Evolutionary conservation across 1,140 invertebrate species (phyloP), one percentile per base, ranked within the genome.

Genomic region (Bradynema listronoti): DNA sequence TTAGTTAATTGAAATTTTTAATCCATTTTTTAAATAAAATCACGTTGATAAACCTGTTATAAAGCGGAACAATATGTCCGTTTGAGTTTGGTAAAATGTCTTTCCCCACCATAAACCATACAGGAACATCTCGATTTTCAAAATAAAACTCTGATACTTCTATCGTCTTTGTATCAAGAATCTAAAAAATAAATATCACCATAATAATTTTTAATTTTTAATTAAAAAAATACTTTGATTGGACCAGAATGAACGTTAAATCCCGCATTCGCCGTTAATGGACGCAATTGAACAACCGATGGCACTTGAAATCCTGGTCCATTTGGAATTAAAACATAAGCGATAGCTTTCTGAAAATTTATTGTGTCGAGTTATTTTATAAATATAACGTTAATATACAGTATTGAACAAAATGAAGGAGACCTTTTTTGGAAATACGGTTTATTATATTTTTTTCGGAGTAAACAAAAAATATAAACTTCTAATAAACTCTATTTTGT

Each of bases 41-140:
- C 7, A 45, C 5, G n/a, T 24, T 50, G 16, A 30, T 19, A 5
- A 6, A 74, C 72, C 46, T 73, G 51, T 78, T 56, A 52, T 58
- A 75, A 11, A 75, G 27, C 1, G 72, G 74, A 11, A 78, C 71
- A 60, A 75, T 75, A 30, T 78, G 68, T 25, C 72, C 72, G 22
- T 59, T 61, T 11, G 32, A 46, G 51, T 75, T 75, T 2, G 72
- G 72, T 33, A 76, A 56, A 42, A 75, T 68, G 34, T 75, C 72
- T 46, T 72, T 78, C 9, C 72, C 72, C 24, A 78, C 63, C 72
- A 75, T 75, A 51, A 75, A 75, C 72, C 72, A 75, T 14, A 60
- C 50, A 9, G 74, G 63, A 36, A 69, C 33, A 11, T 63, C 72
- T 11, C 69, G 50, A 6, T 67, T 58, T 27, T 49, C 33, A 11